Evolutionary conservation across 2,888 invertebrate species (phyloP).

Genomic region (Ganaspis brasiliensis): DNA sequence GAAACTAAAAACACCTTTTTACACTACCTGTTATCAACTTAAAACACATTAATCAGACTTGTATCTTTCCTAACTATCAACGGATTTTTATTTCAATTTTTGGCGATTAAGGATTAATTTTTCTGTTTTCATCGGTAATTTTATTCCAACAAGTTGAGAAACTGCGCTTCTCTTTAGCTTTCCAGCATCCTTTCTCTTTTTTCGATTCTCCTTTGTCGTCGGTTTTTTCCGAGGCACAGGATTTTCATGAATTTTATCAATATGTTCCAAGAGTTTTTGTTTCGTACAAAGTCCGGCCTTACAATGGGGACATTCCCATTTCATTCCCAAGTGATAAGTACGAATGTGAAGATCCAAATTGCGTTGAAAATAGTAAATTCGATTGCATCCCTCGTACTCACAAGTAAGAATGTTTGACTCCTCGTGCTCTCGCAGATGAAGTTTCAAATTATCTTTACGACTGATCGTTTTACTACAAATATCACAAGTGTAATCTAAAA

Average conservation of each 20-base stretch:
- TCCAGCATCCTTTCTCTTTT: neutral
- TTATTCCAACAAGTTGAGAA: neutral
- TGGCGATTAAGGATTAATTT: neutral
- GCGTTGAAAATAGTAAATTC: conserved; percentile 12
- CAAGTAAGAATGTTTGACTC: neutral
- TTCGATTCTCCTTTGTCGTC: neutral
- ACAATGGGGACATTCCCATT: conserved; percentile 11
- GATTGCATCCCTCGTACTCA: neutral
- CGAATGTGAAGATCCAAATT: conserved; percentile 21
- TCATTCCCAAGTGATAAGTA: neutral
- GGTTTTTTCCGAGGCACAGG: neutral
- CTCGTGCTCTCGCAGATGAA: neutral
- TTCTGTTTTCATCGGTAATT: neutral
- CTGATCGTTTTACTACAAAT: neutral
- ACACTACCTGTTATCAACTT: too few species aligned
- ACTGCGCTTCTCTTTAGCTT: conserved; percentile 11
- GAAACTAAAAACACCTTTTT: too few species aligned
- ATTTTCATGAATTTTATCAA: neutral
- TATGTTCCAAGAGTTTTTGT: neutral
- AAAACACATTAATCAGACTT: too few species aligned
- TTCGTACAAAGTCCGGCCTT: neutral
- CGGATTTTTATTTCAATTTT: neutral
- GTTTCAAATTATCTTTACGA: neutral
- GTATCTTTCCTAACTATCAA: neutral
- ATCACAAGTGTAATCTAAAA: neutral